These are phyloP conservation scores for Porites lobata DNA, from an alignment of 92 coral and sea anemone genomes.

Conservation along the genomic window DNA sequence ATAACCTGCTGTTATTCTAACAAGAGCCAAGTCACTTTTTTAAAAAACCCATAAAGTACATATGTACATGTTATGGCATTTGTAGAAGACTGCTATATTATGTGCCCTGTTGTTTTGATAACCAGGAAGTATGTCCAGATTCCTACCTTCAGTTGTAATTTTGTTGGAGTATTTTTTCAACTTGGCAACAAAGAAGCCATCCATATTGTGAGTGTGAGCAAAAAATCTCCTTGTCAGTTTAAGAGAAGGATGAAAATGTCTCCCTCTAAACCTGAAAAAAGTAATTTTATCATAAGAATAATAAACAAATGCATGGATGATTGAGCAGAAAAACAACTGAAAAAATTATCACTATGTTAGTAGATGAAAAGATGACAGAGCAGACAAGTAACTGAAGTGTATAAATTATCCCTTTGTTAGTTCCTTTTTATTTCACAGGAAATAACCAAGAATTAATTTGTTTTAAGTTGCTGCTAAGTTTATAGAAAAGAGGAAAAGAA, in stretches of 20 bases:
- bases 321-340: background rate
- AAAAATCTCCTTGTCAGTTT: slow-evolving; percentile 88
- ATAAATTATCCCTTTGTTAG: background rate
- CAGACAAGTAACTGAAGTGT: too few species aligned
- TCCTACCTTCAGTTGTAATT: slow-evolving; percentile 79
- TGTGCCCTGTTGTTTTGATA: too few species aligned
- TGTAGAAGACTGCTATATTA: too few species aligned
- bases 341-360: too few species aligned
- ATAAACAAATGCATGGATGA: background rate
- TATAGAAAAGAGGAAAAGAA: too few species aligned
- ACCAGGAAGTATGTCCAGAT: background rate
- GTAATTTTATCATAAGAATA: background rate
- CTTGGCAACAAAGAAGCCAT: slow-evolving; percentile 97
- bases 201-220: slow-evolving; percentile 97
- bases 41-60: too few species aligned
- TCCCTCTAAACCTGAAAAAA: slow-evolving; percentile 87
- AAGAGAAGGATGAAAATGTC: slow-evolving; percentile 91
- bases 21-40: too few species aligned
- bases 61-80: too few species aligned
- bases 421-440: background rate
- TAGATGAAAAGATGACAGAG: too few species aligned
- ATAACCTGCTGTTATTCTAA: too few species aligned
- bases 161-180: slow-evolving; percentile 96
- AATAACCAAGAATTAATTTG: background rate
- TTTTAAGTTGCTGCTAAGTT: too few species aligned